Evolutionary conservation across 2,113 vertebrate species (phyloP).

Genomic region (Daphoenositta chrysoptera): DNA sequence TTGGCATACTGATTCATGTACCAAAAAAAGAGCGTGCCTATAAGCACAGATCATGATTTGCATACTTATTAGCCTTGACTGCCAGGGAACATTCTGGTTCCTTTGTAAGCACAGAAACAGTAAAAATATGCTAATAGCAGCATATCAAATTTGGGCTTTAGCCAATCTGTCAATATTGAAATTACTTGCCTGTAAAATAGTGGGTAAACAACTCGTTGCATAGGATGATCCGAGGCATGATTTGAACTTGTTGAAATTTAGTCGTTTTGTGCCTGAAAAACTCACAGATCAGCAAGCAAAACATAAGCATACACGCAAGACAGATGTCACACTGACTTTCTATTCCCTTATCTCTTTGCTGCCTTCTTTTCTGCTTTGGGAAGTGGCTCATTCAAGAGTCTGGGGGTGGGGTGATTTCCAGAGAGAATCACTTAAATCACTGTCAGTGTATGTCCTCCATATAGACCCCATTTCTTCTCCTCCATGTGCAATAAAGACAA

Average conservation of each 20-base stretch:
- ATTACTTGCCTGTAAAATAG: constrained; percentile 48
- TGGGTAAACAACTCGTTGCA: constrained; percentile 53
- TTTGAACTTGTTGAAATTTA: constrained; percentile 62
- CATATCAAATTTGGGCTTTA: constrained; percentile 54
- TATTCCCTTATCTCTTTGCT: neutral
- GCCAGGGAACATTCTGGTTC: constrained; percentile 54
- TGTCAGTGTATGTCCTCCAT: neutral
- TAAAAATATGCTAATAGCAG: constrained; percentile 62
- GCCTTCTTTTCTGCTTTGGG: neutral
- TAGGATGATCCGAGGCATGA: constrained; percentile 4
- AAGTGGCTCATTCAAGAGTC: neutral
- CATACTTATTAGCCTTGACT: constrained; percentile 61
- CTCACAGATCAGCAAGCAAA: constrained; percentile 6
- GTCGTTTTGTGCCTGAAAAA: constrained; percentile 52
- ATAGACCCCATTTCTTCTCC: neutral
- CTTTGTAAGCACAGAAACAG: constrained; percentile 54
- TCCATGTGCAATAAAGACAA: neutral
- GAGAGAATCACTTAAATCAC: neutral
- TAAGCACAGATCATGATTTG: constrained; percentile 62
- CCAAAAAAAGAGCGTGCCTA: constrained; percentile 55
- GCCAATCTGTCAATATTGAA: constrained; percentile 68
- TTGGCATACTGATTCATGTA: constrained; percentile 37
- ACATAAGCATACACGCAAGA: constrained; percentile 35
- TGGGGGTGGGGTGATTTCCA: neutral
- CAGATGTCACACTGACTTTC: constrained; percentile 26